These are phyloP conservation scores for Pocillopora damicornis DNA, from an alignment of 64 coral and sea anemone genomes.

Conservation along the genomic window DNA sequence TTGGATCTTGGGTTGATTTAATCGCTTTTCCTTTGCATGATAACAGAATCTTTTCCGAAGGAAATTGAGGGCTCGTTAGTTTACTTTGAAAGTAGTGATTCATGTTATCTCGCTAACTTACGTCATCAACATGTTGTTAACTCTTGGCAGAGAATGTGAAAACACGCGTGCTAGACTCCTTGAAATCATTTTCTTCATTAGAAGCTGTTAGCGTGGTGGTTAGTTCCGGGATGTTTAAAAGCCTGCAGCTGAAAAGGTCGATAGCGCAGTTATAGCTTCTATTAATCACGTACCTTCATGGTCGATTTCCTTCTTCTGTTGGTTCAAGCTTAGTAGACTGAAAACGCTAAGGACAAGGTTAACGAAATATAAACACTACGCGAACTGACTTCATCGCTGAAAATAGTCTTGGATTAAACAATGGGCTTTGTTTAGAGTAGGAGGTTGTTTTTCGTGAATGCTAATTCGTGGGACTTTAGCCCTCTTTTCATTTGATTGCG, in stretches of 20 bases:
- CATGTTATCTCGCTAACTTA: background rate
- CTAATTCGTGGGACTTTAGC: background rate
- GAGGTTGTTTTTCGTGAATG: conserved; percentile 31
- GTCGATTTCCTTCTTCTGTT: background rate
- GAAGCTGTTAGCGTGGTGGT: background rate
- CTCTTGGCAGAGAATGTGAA: background rate
- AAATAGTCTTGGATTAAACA: conserved; percentile 14
- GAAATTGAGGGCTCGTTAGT: background rate
- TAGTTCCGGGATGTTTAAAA: background rate
- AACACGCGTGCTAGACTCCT: background rate
- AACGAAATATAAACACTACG: conserved; percentile 5
- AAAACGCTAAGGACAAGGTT: no score
- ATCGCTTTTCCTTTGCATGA: background rate
- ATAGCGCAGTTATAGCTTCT: background rate
- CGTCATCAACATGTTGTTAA: background rate
- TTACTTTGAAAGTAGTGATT: background rate
- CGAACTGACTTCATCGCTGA: conserved; percentile 8
- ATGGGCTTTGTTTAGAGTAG: conserved; percentile 23
- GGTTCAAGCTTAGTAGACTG: background rate
- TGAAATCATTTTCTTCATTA: background rate
- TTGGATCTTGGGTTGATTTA: background rate
- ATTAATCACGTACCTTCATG: conserved; percentile 14
- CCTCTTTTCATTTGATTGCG: background rate
- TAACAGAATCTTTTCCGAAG: conserved; percentile 7
- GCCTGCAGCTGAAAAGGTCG: background rate